Conservation (phyloP, 2,888 invertebrate genomes). For the Cryptus armator region DNA sequence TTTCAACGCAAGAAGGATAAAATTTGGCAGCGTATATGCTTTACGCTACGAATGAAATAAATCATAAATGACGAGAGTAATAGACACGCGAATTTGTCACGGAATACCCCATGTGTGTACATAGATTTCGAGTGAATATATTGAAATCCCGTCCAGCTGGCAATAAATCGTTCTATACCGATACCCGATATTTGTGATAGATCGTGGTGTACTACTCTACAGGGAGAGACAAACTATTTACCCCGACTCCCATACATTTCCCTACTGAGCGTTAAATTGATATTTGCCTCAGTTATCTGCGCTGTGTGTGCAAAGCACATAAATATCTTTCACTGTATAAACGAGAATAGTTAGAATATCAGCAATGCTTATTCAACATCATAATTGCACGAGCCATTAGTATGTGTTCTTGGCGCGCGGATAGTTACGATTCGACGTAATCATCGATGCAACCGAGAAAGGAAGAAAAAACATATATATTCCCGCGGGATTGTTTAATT, state of each 20-base stretch:
- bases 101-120: neutral
- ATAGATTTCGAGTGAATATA: neutral
- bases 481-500: conserved; percentile 8
- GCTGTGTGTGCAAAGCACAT: neutral
- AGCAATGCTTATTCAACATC: conserved; percentile 7
- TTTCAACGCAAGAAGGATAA: no score
- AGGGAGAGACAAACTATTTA: conserved; percentile 7
- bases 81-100: neutral
- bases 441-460: neutral
- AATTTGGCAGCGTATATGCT: no score
- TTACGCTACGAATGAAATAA: no score
- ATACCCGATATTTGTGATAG: conserved; percentile 3
- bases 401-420: neutral
- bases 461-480: neutral
- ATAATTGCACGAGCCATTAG: conserved; percentile 9
- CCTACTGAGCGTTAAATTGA: conserved; percentile 17
- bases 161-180: conserved; percentile 1
- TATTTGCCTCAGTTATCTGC: conserved; percentile 24
- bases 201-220: neutral
- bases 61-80: neutral
- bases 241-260: neutral
- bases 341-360: neutral
- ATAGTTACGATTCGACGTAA: neutral
- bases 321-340: conserved; percentile 1
- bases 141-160: neutral